Evolutionary conservation across 2,113 vertebrate genomes (phyloP).

Genomic region (Pycnonotus jocosus): DNA sequence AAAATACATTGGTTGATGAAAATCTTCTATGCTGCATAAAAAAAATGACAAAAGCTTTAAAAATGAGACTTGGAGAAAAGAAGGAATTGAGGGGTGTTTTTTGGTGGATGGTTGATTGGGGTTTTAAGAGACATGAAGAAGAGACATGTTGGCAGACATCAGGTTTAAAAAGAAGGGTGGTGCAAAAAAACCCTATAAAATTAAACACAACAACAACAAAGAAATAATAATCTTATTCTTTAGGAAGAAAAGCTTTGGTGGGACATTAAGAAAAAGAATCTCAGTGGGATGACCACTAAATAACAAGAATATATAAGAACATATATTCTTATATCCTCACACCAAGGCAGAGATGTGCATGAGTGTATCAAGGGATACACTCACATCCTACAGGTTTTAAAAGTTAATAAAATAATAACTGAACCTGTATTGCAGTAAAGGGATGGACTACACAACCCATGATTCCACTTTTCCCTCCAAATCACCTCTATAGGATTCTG

Average conservation of each 20-base stretch:
- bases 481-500: neutral
- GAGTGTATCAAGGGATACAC: neutral
- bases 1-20: neutral
- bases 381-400: fast-evolving
- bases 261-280: neutral
- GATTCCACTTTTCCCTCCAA: neutral
- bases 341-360: fast-evolving
- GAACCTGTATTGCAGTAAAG: neutral
- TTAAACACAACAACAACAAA: neutral
- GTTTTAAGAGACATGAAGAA: neutral
- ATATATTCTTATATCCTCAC: neutral
- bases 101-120: neutral
- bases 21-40: neutral
- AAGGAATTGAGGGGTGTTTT: neutral
- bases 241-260: neutral
- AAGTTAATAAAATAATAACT: neutral
- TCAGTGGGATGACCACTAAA: neutral
- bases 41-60: neutral
- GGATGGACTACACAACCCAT: neutral
- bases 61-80: neutral
- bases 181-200: neutral
- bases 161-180: neutral
- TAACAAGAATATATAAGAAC: neutral
- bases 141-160: fast-evolving
- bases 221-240: neutral